Evolutionary conservation across 2,113 vertebrate genomes (phyloP).

Genomic region (Albula glossodonta): DNA sequence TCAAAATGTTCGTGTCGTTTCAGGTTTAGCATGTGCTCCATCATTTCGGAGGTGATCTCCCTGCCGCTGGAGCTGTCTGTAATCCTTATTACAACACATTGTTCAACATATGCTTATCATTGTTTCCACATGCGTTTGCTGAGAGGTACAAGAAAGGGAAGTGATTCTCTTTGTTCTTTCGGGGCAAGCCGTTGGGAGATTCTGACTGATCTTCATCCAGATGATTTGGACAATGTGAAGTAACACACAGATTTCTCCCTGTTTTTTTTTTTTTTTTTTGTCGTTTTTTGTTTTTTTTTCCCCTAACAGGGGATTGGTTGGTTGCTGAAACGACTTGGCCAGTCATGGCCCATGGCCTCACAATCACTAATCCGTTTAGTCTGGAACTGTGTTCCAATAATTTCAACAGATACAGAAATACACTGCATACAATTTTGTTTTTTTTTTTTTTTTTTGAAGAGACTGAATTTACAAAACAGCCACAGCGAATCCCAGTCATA

Average conservation of each 20-base stretch:
- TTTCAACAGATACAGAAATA: background rate
- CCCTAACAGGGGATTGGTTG: constrained; percentile 9
- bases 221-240: constrained; percentile 4
- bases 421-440: background rate
- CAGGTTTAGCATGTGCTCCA: background rate
- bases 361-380: background rate
- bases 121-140: constrained; percentile 29
- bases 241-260: background rate
- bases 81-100: constrained; percentile 17
- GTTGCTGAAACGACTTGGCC: background rate
- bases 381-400: background rate
- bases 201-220: constrained; percentile 33
- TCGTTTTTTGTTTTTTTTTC: background rate
- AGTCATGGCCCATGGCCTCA: background rate
- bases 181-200: constrained; percentile 28
- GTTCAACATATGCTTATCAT: constrained; percentile 38
- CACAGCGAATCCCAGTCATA: background rate
- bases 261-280: too few relatives aligned
- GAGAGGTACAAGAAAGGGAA: constrained; percentile 29
- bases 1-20: background rate
- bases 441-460: background rate
- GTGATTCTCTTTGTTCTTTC: constrained; percentile 33
- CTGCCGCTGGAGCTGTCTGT: constrained; percentile 17
- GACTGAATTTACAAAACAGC: background rate
- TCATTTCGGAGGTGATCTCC: background rate